These are phyloP conservation scores for Tokudaia tokunoshimensis DNA, from an alignment of 2,797 vertebrate species.

Conservation along the genomic window DNA sequence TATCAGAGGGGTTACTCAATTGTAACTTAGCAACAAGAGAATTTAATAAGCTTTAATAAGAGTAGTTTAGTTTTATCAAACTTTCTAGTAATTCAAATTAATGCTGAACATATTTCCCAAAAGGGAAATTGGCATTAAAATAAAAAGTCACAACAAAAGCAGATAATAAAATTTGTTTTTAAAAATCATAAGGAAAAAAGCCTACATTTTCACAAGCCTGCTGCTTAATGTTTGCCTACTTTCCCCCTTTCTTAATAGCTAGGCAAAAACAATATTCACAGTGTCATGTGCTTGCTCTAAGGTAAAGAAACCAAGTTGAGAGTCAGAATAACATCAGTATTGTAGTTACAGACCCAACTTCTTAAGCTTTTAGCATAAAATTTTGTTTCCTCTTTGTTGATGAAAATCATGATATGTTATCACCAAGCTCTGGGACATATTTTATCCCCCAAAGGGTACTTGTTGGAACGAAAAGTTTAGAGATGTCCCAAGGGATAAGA, in stretches of 20 bases:
- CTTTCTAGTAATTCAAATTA: constrained; percentile 33
- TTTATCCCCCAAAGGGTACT: constrained; percentile 70
- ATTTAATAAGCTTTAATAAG: constrained; percentile 1
- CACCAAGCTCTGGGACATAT: constrained; percentile 69
- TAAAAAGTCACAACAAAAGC: constrained; percentile 21
- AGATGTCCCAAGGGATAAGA: constrained; percentile 68
- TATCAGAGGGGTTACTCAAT: neutral
- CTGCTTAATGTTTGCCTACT: neutral
- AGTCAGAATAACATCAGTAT: constrained; percentile 62
- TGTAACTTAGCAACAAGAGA: neutral
- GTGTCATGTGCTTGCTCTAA: constrained; percentile 32
- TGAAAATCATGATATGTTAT: constrained; percentile 73
- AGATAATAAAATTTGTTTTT: neutral
- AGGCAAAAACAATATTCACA: neutral
- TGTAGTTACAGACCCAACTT: constrained; percentile 59
- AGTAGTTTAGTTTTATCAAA: neutral
- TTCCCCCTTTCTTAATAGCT: neutral
- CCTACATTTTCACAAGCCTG: neutral
- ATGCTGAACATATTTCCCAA: neutral
- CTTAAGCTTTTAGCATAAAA: constrained; percentile 60
- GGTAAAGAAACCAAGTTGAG: constrained; percentile 60
- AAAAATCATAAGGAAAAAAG: constrained; percentile 39
- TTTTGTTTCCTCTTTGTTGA: constrained; percentile 75
- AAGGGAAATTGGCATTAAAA: constrained; percentile 57
- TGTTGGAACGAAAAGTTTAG: constrained; percentile 84